phyloP scores from a whole-genome alignment of 2,113 vertebrate genomes.

The Salvelinus fontinalis region DNA sequence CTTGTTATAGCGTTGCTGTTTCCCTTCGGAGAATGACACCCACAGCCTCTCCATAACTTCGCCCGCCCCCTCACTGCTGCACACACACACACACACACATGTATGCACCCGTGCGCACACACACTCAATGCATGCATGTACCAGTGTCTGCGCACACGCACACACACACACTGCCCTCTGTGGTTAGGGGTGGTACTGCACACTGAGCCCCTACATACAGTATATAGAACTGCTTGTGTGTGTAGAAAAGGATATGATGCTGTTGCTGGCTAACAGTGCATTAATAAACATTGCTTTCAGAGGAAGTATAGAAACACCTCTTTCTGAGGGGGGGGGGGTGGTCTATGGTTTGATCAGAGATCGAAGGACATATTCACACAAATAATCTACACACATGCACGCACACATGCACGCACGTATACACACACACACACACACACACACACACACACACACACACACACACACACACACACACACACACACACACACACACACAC shows the following conservation, averaged over 20 bases:
- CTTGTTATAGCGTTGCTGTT: conserved; percentile 29
- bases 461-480: too few species aligned
- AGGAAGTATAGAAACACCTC: neutral
- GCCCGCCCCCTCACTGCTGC: conserved; percentile 17
- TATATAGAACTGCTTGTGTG: neutral
- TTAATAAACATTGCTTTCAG: neutral
- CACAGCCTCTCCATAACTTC: conserved; percentile 25
- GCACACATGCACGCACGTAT: too few species aligned
- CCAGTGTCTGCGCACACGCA: too few species aligned
- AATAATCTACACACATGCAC: neutral
- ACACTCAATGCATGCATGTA: too few species aligned
- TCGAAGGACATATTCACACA: neutral
- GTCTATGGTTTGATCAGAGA: too few species aligned
- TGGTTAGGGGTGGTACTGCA: neutral
- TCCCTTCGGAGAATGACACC: conserved; percentile 51
- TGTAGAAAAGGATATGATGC: neutral
- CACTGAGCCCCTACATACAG: neutral
- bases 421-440: neutral
- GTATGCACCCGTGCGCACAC: too few species aligned
- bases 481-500: too few species aligned
- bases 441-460: too few species aligned
- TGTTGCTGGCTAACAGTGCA: conserved; percentile 7
- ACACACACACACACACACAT: neutral
- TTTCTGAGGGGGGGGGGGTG: neutral
- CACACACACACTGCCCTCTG: conserved; percentile 3